These are phyloP conservation scores for Okapia johnstoni DNA, from an alignment of 2,113 vertebrate species.

Conservation along the genomic window DNA sequence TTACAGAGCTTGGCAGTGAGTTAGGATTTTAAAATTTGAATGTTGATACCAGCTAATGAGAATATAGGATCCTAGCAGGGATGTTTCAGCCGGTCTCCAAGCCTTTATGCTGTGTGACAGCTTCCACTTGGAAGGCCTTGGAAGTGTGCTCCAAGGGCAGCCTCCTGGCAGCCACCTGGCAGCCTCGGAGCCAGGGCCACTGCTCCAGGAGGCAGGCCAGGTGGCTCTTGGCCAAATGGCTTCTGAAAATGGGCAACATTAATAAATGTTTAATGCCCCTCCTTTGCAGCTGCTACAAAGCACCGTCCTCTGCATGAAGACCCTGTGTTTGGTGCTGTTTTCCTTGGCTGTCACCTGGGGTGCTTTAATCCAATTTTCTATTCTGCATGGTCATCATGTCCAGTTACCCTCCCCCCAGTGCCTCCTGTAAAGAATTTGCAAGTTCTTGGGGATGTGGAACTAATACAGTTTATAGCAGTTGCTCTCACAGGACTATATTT, in stretches of 20 bases:
- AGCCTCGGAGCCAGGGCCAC: rapidly evolving
- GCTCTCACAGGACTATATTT: neutral
- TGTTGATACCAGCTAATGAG: neutral
- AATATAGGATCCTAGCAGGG: neutral
- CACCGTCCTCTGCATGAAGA: neutral
- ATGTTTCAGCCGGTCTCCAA: rapidly evolving
- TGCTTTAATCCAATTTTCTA: neutral
- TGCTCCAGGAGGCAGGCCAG: conserved; percentile 23
- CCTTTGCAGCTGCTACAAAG: neutral
- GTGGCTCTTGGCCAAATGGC: neutral
- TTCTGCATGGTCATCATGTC: neutral
- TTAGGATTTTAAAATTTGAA: conserved; percentile 35
- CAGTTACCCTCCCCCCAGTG: neutral
- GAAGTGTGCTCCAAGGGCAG: neutral
- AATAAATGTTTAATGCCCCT: conserved; percentile 40
- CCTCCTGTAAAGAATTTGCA: conserved; percentile 42
- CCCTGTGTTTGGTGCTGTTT: neutral
- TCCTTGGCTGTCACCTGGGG: neutral
- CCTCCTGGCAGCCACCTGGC: neutral
- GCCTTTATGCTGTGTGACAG: neutral
- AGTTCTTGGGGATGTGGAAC: conserved; percentile 61
- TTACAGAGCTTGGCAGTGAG: neutral
- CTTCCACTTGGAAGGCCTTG: neutral
- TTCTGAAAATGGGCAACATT: conserved; percentile 17
- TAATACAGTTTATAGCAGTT: conserved; percentile 54